Percentiles rank a stretch among this genome's conserved stretches.
Conservation (phyloP, 92 coral and sea anemone genomes). For the Scolanthus callimorphus region DNA sequence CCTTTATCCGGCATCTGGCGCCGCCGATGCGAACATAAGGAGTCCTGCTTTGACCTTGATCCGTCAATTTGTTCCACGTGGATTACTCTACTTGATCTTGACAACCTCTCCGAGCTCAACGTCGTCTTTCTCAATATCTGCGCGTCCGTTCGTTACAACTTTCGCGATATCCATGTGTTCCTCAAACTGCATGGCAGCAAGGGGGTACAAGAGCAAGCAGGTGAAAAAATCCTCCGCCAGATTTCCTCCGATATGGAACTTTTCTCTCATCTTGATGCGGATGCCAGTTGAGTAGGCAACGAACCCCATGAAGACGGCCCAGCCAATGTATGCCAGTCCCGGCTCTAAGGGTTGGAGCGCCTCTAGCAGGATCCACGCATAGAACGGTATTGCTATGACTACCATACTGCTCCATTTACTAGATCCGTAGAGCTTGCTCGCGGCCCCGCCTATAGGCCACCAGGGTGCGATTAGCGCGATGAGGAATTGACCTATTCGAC, state of each 20-base stretch:
- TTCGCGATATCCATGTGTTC: conserved; percentile 40
- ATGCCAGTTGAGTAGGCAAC: conserved; percentile 67
- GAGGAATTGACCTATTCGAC: conserved; percentile 17
- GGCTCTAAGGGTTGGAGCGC: conserved; percentile 23
- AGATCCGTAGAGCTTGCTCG: conserved; percentile 39
- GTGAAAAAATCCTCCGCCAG: conserved; percentile 78
- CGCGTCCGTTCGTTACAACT: background rate
- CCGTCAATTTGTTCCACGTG: too few species aligned
- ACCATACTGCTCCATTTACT: conserved; percentile 47
- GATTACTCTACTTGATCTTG: too few species aligned
- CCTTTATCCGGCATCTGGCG: too few species aligned
- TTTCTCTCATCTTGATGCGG: conserved; percentile 63
- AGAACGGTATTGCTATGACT: conserved; percentile 56
- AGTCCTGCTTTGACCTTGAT: too few species aligned
- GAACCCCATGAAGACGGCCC: conserved; percentile 81
- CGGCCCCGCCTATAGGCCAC: conserved; percentile 62
- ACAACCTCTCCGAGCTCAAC: too few species aligned
- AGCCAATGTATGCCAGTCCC: conserved; percentile 78
- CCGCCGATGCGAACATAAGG: too few species aligned
- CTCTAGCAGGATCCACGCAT: conserved; percentile 35
- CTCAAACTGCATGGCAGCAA: conserved; percentile 78
- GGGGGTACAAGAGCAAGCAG: conserved; percentile 53
- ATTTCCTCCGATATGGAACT: conserved; percentile 61
- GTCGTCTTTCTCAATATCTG: too few species aligned
- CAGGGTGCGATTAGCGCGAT: conserved; percentile 63